Percentiles rank a stretch among this genome's conserved stretches.
Conservation (phyloP, 2,797 vertebrate species). For the Chelon auratus region DNA sequence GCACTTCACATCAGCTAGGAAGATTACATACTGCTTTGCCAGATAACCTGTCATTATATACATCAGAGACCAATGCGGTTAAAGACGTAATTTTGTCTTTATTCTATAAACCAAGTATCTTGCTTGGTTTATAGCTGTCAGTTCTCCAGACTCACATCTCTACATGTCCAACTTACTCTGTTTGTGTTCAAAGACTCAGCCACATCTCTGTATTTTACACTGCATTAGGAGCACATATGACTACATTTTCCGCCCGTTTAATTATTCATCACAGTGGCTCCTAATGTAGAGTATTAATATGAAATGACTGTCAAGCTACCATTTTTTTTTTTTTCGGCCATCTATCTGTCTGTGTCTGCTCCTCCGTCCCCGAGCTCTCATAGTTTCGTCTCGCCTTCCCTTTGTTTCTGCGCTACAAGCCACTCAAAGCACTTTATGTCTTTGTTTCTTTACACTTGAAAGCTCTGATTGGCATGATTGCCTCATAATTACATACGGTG, state of each 20-base stretch:
- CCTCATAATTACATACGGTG: slow-evolving; percentile 33
- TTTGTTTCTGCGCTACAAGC: slow-evolving; percentile 23
- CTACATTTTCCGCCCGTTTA: slow-evolving; percentile 70
- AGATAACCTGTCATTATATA: slow-evolving; percentile 70
- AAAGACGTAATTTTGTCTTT: slow-evolving; percentile 52
- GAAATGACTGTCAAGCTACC: slow-evolving; percentile 63
- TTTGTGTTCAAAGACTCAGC: slow-evolving; percentile 20
- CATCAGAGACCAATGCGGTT: slow-evolving; percentile 37
- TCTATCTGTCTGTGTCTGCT: slow-evolving; percentile 30
- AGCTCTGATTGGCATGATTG: slow-evolving; percentile 45
- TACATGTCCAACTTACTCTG: slow-evolving; percentile 19
- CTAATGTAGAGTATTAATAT: slow-evolving; percentile 80
- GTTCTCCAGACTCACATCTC: slow-evolving; percentile 2
- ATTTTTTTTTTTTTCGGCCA: slow-evolving; percentile 25
- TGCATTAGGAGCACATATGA: slow-evolving; percentile 69
- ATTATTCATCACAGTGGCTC: slow-evolving; percentile 78
- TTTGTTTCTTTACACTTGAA: slow-evolving; percentile 27
- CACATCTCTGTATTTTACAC: slow-evolving; percentile 49
- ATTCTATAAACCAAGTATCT: slow-evolving; percentile 28
- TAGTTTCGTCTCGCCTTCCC: slow-evolving; percentile 18
- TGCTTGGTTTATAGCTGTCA: slow-evolving; percentile 10
- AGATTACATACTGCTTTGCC: slow-evolving; percentile 63
- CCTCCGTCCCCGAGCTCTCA: slow-evolving; percentile 41
- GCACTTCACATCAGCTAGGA: slow-evolving; percentile 46
- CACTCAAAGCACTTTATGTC: slow-evolving; percentile 14